Evolutionary conservation across 2,888 invertebrate genomes (phyloP), one percentile per base, ranked within the genome.

Genomic region (Copidosoma aretas): DNA sequence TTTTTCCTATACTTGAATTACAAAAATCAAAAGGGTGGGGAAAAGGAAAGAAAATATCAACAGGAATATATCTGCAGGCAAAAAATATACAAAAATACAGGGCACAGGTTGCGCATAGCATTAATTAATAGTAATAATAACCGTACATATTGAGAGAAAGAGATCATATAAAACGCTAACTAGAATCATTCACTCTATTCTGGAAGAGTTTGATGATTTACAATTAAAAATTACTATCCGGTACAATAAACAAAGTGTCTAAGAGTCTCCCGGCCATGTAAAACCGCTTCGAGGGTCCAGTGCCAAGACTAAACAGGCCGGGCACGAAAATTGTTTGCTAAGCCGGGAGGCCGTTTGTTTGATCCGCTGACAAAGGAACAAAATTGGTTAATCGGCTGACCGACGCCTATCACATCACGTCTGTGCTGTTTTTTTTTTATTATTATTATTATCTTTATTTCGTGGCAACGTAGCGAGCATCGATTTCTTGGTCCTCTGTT

Each of bases 161-260:
- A 84, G 83, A 83, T 83, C 83, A 83, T 83, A 84, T 82, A 84
- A 83, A 82, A 81, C 83, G 80, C 83, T 84, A 84, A 83, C 83
- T 84, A 83, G 81, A 82, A 82, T 82, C 79, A 80, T 82, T 77
- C 71, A 78, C 76, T 76, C 74, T 75, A 68, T 73, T 73, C 73
- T 77, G 78, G 78, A 78, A 78, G 78, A 77, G 78, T 80, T 80
- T 77, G 76, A 79, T 77, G 76, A 77, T 73, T 76, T 77, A 79
- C 75, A 82, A 81, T 79, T 81, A 81, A 80, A 81, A 78, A 79
- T 81, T 79, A 78, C 81, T 80, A 81, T 78, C 75, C 75, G 73
- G 75, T 78, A 32, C 32, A 79, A 76, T 78, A 79, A 82, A 80
- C 78, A 79, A 81, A 80, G 79, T 79, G 74, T 79, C 76, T 77